phyloP scores from a whole-genome alignment of 2,888 invertebrate species.

The Leptinotarsa haldemani region DNA sequence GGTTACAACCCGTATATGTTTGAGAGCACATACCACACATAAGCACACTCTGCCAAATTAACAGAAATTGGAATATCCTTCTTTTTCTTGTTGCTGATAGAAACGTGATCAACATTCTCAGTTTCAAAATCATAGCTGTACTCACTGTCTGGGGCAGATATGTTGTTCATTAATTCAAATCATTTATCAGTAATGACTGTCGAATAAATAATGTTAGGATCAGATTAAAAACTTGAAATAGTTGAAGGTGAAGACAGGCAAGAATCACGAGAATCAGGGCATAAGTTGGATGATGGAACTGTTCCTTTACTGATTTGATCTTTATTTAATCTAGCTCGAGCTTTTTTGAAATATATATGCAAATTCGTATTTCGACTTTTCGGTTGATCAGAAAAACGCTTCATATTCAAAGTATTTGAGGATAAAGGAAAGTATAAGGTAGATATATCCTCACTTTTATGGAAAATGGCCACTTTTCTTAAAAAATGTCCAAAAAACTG shows the following conservation, averaged over 20 bases:
- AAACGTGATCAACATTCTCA: background rate
- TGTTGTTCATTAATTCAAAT: background rate
- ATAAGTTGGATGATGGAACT: background rate
- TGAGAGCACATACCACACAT: background rate
- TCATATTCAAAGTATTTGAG: background rate
- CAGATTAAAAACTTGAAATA: background rate
- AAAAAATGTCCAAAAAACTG: too few species aligned
- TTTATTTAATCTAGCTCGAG: background rate
- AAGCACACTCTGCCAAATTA: background rate
- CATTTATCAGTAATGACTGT: background rate
- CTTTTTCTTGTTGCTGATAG: background rate
- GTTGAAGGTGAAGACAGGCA: background rate
- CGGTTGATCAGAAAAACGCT: background rate
- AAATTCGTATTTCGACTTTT: background rate
- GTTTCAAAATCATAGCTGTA: background rate
- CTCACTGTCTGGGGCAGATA: background rate
- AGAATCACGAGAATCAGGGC: background rate
- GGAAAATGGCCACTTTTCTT: too few species aligned
- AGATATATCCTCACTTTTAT: too few species aligned
- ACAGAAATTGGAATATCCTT: background rate
- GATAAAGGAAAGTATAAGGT: too few species aligned
- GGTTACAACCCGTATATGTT: background rate
- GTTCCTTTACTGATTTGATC: background rate
- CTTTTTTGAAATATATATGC: background rate
- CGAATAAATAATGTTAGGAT: background rate